phyloP scores from a whole-genome alignment of 2,113 vertebrate genomes.

The Symphodus melops region DNA sequence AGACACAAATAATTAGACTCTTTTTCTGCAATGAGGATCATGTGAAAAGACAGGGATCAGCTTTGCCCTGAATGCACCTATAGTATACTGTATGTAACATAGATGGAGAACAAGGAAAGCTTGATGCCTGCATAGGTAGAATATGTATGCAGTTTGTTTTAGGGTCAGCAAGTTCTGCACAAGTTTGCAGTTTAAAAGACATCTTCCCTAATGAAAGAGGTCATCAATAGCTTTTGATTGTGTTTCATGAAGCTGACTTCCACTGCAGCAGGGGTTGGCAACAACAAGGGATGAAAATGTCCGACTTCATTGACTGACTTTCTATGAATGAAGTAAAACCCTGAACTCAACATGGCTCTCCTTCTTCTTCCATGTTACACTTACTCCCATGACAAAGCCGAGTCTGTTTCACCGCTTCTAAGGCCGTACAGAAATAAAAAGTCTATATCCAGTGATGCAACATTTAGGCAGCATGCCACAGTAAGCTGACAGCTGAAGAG shows the following conservation, averaged over 20 bases:
- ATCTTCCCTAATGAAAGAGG: neutral
- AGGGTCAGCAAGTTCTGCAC: neutral
- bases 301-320: slow-evolving; percentile 1
- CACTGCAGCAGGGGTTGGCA: neutral
- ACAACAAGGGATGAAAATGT: slow-evolving; percentile 20
- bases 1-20: too few relatives aligned
- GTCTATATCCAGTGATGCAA: slow-evolving; percentile 11
- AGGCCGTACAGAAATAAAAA: slow-evolving; percentile 3
- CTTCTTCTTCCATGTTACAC: neutral
- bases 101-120: too few relatives aligned
- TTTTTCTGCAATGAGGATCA: too few relatives aligned
- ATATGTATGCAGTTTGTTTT: neutral
- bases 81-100: too few relatives aligned
- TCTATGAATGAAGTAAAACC: slow-evolving; percentile 4
- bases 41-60: too few relatives aligned
- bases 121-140: too few relatives aligned
- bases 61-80: too few relatives aligned
- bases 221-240: slow-evolving; percentile 11
- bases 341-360: neutral
- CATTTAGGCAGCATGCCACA: slow-evolving; percentile 30
- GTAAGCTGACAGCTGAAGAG: slow-evolving; percentile 18
- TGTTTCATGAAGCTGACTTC: neutral
- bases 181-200: neutral
- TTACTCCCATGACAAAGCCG: neutral
- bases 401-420: neutral